phyloP scores from a whole-genome alignment of 2,113 vertebrate species.

The Pimephales promelas region DNA sequence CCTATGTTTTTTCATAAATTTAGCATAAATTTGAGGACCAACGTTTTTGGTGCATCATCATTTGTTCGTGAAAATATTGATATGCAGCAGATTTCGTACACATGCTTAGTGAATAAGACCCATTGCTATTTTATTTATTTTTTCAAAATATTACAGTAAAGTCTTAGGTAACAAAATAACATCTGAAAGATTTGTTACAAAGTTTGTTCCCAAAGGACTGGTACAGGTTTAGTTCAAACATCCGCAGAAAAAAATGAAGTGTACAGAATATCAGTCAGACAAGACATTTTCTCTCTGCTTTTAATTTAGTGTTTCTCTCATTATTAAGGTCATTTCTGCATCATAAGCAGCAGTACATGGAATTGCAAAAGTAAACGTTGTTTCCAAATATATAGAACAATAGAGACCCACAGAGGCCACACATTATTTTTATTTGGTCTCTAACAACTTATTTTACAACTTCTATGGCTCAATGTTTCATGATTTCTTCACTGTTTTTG shows the following conservation, averaged over 20 bases:
- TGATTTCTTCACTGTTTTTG: background rate
- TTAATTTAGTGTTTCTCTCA: background rate
- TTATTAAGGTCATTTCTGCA: conserved; percentile 12
- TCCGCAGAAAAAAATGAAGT: background rate
- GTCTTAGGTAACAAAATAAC: conserved; percentile 43
- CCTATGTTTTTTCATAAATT: too few species aligned
- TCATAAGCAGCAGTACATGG: background rate
- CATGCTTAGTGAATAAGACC: too few species aligned
- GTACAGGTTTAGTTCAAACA: conserved; percentile 12
- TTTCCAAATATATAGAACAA: background rate
- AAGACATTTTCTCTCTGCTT: conserved; percentile 6
- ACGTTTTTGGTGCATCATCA: too few species aligned
- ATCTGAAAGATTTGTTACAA: conserved; percentile 40
- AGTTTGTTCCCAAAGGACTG: conserved; percentile 30
- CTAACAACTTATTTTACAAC: background rate
- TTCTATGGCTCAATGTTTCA: background rate
- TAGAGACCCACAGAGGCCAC: background rate
- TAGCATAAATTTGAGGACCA: too few species aligned
- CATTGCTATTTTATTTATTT: background rate
- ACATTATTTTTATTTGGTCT: background rate
- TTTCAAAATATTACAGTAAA: conserved; percentile 22
- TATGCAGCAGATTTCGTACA: too few species aligned
- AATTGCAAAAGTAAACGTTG: background rate
- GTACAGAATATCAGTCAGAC: background rate
- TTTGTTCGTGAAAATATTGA: too few species aligned